phyloP scores from a whole-genome alignment of 2,113 vertebrate species.

The Hucho hucho region DNA sequence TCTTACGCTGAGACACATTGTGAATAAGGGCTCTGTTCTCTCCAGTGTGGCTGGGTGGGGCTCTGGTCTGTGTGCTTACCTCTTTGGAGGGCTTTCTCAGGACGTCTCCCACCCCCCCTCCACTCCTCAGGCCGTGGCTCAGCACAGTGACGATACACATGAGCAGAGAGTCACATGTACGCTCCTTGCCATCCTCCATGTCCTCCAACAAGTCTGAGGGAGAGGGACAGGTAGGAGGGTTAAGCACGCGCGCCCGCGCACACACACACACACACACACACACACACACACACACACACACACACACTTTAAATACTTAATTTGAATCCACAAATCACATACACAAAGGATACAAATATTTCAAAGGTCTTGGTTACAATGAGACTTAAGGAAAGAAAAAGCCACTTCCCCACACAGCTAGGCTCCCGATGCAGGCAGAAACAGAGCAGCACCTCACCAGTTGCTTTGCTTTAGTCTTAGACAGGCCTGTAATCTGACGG shows the following conservation, averaged over 20 bases:
- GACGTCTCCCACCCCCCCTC: constrained; percentile 96
- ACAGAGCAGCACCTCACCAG: too few relatives aligned
- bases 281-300: too few relatives aligned
- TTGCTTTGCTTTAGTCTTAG: too few relatives aligned
- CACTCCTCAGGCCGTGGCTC: constrained; percentile 94
- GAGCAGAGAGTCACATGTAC: constrained; percentile 94
- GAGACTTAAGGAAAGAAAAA: too few relatives aligned
- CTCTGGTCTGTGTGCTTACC: constrained; percentile 67
- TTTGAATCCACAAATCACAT: too few relatives aligned
- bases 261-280: not conserved
- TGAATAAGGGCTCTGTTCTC: not conserved
- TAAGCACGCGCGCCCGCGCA: not conserved
- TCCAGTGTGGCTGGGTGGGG: not conserved
- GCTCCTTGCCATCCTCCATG: constrained; percentile 81
- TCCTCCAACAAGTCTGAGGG: constrained; percentile 34
- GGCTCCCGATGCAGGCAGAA: too few relatives aligned
- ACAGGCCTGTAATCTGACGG: too few relatives aligned
- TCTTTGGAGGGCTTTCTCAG: constrained; percentile 96
- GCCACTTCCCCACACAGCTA: too few relatives aligned
- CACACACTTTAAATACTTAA: too few relatives aligned
- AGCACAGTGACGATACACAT: constrained; percentile 99
- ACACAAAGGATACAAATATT: too few relatives aligned
- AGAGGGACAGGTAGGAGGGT: not conserved
- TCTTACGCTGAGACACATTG: too few relatives aligned
- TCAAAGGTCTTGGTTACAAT: too few relatives aligned